Evolutionary conservation across 2,888 invertebrate species (phyloP).

Genomic region (Acheta domesticus): DNA sequence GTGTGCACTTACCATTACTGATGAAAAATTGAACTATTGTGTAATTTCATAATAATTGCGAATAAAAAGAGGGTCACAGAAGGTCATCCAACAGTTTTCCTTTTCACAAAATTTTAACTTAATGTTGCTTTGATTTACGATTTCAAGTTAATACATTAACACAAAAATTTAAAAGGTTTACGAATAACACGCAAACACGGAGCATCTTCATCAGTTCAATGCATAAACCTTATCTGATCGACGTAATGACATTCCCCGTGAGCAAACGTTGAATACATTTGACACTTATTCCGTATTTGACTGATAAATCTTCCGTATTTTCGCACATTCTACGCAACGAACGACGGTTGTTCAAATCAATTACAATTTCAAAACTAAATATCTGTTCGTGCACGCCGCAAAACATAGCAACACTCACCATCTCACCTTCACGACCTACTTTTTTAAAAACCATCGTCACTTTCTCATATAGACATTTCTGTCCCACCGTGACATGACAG

Average conservation of each 20-base stretch:
- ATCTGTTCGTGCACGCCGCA: background rate
- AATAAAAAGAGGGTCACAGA: background rate
- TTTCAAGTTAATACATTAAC: background rate
- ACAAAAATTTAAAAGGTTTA: background rate
- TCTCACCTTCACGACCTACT: conserved; percentile 36
- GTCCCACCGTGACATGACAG: conserved; percentile 32
- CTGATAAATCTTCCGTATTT: no score
- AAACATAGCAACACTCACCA: conserved; percentile 29
- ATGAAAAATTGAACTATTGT: background rate
- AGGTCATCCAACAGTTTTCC: conserved; percentile 5
- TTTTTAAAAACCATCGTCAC: conserved; percentile 33
- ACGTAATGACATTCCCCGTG: background rate
- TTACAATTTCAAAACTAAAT: no score
- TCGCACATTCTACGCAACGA: no score
- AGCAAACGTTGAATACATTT: no score
- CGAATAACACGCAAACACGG: background rate
- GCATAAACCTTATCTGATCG: background rate
- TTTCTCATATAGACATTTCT: conserved; percentile 35
- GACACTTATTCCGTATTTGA: no score
- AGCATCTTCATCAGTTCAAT: background rate
- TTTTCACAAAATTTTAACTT: background rate
- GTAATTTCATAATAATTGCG: background rate
- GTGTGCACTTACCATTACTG: background rate
- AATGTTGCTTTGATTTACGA: background rate
- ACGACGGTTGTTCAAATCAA: no score